Conservation (phyloP, 1,140 invertebrate genomes). For the Heliconius congener region DNA sequence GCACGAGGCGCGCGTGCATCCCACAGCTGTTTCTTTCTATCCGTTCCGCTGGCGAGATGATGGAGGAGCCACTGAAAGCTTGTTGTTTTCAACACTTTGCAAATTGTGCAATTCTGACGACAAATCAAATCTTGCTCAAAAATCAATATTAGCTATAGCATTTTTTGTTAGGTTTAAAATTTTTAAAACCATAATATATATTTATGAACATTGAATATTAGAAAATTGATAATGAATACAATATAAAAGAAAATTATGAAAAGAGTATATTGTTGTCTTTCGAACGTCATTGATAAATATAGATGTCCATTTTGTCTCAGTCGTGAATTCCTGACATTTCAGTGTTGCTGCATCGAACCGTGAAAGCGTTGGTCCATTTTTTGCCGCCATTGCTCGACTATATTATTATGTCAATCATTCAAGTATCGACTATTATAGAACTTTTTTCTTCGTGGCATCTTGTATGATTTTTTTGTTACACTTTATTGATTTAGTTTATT, state of each 20-base stretch:
- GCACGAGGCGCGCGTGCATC: conserved; percentile 54
- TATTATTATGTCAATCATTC: conserved; percentile 39
- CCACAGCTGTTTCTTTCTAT: conserved; percentile 54
- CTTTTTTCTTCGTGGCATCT: neutral
- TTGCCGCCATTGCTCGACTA: conserved; percentile 30
- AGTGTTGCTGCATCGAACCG: conserved; percentile 36
- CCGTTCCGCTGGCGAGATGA: conserved; percentile 28
- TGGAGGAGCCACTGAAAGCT: conserved; percentile 24
- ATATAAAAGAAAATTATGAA: conserved; percentile 8
- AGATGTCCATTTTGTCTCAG: conserved; percentile 33
- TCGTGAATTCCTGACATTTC: conserved; percentile 37
- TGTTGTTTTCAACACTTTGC: neutral
- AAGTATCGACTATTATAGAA: conserved; percentile 22
- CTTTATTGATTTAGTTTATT: too few relatives aligned
- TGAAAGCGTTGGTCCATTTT: conserved; percentile 42
- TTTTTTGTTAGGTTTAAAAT: neutral
- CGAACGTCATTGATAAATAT: conserved; percentile 12
- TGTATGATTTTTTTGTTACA: neutral
- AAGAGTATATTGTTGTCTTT: neutral
- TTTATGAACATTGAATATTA: neutral
- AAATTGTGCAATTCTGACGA: neutral
- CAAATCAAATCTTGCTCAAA: neutral
- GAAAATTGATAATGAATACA: neutral
- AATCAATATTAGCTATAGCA: neutral
- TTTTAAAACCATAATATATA: neutral